A percentile compares a stretch with the other conserved stretches of the same genome.
Conservation (phyloP, 1,140 invertebrate species). For the Sitobion miscanthi region DNA sequence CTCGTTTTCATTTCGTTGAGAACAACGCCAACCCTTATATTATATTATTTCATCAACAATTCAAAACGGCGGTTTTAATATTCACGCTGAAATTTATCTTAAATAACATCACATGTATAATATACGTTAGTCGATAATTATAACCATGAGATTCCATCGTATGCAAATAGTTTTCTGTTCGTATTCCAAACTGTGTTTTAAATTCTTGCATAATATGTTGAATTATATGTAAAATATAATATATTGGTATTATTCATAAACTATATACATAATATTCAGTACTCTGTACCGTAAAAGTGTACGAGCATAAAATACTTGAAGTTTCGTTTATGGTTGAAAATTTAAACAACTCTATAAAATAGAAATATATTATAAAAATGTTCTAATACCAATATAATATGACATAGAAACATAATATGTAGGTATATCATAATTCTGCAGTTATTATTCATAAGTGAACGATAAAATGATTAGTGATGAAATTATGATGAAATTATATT, state of each 20-base stretch:
- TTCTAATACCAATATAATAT: neutral
- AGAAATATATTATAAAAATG: neutral
- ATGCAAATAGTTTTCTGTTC: constrained; percentile 6
- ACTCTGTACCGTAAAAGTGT: neutral
- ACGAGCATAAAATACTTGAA: neutral
- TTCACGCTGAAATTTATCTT: neutral
- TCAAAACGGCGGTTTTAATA: neutral
- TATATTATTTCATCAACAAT: neutral
- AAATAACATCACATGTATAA: neutral
- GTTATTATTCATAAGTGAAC: too few relatives aligned
- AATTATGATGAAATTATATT: too few relatives aligned
- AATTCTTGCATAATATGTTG: neutral
- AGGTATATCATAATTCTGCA: too few relatives aligned
- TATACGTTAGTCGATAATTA: neutral
- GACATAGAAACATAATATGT: too few relatives aligned
- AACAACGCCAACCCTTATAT: neutral
- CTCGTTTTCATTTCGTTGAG: neutral
- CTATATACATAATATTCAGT: neutral
- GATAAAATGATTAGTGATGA: too few relatives aligned
- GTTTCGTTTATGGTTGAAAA: neutral
- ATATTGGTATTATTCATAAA: neutral
- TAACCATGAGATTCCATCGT: neutral
- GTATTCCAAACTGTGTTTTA: neutral
- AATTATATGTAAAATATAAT: constrained; percentile 4
- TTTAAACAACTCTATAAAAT: neutral